Base-by-base conservation (phyloP, 2,888 invertebrate species). In the Perizoma flavofasciatum region DNA sequence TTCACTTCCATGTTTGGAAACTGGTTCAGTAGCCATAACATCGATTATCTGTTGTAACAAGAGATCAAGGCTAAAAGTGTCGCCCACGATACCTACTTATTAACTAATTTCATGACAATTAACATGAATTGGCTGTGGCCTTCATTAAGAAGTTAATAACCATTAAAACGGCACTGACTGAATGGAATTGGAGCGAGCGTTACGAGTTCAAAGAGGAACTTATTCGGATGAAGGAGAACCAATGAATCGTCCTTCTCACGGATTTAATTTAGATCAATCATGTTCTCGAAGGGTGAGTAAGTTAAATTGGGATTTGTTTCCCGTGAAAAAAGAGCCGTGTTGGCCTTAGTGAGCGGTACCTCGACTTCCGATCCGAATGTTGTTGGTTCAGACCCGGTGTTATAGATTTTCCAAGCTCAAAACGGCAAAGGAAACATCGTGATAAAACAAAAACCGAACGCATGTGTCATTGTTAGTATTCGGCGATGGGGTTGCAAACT, bases 51-150 rank as follows among this genome's bases (percentile, higher is more conserved):
- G 49, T 58, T 61, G 57, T 68, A 66, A 61, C 58, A 65, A 65
- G 72, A 75, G 81, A 82, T 79, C 85, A 87, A 86, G 86, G 86
- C 71, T 78, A 74, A 22, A n/a, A 61, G 67, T 63, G 70, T 76
- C 81, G 79, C 79, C 82, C 77, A 85, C 62, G 64, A 61, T 67
- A 69, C 55, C 66, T 71, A 71, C 73, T 77, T 72, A 79, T 77
- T 80, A 78, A 72, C 75, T 75, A 79, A 85, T 86, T 86, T 82
- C 77, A 84, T 77, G 79, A 75, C 77, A 80, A 81, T 85, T 81
- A 79, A 73, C 73, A 75, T 78, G 73, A 77, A 81, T 82, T 79
- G 67, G 62, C 55, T 63, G 58, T 69, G 72, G 68, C 73, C 73
- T 79, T 75, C 72, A 75, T 73, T 75, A 77, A 67, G 67, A 67